Evolutionary conservation across 2,797 vertebrate species (phyloP).

Genomic region (Gymnopithys bicolor): DNA sequence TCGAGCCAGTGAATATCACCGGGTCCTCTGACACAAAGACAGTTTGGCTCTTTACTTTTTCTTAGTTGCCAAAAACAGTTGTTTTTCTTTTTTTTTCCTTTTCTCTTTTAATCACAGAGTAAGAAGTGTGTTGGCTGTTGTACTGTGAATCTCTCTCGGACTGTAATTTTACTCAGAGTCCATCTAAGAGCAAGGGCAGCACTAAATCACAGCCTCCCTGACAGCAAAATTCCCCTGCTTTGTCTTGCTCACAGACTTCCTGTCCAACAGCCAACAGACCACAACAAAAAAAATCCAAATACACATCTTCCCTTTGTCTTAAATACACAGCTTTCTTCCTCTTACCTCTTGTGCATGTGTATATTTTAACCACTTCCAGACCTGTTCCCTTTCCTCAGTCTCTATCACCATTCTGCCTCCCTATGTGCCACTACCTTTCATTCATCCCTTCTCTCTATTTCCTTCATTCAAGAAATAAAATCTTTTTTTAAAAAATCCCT

Average conservation of each 20-base stretch:
- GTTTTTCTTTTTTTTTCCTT: background rate
- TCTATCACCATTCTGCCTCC: background rate
- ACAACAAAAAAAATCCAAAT: background rate
- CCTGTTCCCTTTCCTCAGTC: background rate
- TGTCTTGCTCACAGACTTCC: background rate
- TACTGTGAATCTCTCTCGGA: background rate
- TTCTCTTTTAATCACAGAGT: background rate
- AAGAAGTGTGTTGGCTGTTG: background rate
- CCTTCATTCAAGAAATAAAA: background rate
- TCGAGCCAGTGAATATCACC: background rate
- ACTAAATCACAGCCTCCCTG: background rate
- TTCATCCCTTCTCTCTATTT: background rate
- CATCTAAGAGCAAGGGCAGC: background rate
- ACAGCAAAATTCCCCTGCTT: background rate
- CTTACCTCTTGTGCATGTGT: background rate
- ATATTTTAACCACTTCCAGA: background rate
- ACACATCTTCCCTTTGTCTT: background rate
- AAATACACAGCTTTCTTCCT: background rate
- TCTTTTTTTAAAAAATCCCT: background rate
- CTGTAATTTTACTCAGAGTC: background rate
- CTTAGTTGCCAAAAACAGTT: background rate
- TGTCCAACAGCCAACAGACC: background rate
- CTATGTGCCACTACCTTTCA: background rate
- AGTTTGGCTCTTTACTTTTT: background rate
- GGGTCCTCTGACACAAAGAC: background rate